phyloP scores from a whole-genome alignment of 2,888 invertebrate species.

The Heliothis peltigera region DNA sequence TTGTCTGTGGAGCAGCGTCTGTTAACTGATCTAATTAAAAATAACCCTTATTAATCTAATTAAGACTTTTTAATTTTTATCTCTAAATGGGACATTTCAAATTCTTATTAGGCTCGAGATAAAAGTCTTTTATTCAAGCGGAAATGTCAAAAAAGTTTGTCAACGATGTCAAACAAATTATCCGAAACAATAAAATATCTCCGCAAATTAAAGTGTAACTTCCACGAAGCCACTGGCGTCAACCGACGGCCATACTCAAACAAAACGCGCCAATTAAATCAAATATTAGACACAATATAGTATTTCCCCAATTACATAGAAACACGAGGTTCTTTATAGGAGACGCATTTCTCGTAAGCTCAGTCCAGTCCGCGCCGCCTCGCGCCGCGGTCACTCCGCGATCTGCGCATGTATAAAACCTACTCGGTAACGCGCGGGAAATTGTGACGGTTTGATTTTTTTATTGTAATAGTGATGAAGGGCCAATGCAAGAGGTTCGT shows the following conservation, averaged over 20 bases:
- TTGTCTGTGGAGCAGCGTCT: no score
- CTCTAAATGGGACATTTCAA: no score
- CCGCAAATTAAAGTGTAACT: background rate
- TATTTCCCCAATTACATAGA: conserved; percentile 48
- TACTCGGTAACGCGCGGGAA: conserved; percentile 51
- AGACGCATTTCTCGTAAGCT: background rate
- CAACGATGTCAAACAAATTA: background rate
- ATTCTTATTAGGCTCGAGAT: no score
- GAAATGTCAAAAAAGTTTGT: background rate
- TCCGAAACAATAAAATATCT: background rate
- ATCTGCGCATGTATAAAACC: conserved; percentile 25
- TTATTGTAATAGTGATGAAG: conserved; percentile 60
- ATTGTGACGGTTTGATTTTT: conserved; percentile 40
- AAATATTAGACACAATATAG: conserved; percentile 14
- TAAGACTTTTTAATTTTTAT: no score
- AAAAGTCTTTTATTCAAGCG: background rate
- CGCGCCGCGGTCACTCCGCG: conserved; percentile 31
- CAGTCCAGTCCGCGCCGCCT: conserved; percentile 41
- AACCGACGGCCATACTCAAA: conserved; percentile 4
- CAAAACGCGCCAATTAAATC: background rate
- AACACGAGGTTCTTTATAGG: conserved; percentile 33
- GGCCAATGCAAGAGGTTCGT: conserved; percentile 68
- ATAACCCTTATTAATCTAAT: no score
- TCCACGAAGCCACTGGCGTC: background rate
- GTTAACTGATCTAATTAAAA: no score